Base-by-base conservation (phyloP, 1,140 invertebrate genomes). In the Cydia pomonella region DNA sequence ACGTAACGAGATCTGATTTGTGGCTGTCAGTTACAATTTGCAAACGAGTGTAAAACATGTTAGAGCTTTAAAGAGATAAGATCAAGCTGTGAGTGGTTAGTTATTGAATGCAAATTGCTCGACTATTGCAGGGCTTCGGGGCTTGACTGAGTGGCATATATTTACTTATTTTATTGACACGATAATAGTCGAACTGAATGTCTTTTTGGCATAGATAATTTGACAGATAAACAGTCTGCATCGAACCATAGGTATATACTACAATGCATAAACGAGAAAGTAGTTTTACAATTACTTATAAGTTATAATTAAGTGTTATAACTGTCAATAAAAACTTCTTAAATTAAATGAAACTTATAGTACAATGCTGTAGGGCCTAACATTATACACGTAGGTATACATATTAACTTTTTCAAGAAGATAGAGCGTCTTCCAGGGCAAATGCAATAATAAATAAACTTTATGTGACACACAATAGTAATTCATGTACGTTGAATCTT, bases 21-120 rank as follows among this genome's bases (percentile, higher is more conserved):
- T 78, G 79, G 80, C 80, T 84, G 86, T 87, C 85, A 86, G 81
- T 85, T 84, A 81, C 83, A 88, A 87, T 89, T 87, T 87, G 84
- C 84, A 86, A 87, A 86, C 86, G 81, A 87, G 82, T 86, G 83
- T 81, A 75, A 80, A 87, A 85, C 82, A 84, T 84, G 83, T 82
- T 82, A 83, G 80, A 78, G 79, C 72, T 79, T 75, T 75, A 79
- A 29, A 29, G 25, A 83, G 84, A 87, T 87, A 86, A 82, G 85
- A 90, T 88, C 81, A 77, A 27, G 80, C 77, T 80, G 79, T 76
- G 66, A 79, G 73, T 80, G 53, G 77, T 79, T 69, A 69, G 81
- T 85, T 87, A 87, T 87, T 86, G 82, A 85, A 88, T 85, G 84
- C 80, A 84, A 86, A 90, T 87, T 83, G 82, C 76, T 72, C 75